These are phyloP conservation scores for Ganaspis sp. DNA, from an alignment of 1,140 invertebrate species.

Conservation along the genomic window DNA sequence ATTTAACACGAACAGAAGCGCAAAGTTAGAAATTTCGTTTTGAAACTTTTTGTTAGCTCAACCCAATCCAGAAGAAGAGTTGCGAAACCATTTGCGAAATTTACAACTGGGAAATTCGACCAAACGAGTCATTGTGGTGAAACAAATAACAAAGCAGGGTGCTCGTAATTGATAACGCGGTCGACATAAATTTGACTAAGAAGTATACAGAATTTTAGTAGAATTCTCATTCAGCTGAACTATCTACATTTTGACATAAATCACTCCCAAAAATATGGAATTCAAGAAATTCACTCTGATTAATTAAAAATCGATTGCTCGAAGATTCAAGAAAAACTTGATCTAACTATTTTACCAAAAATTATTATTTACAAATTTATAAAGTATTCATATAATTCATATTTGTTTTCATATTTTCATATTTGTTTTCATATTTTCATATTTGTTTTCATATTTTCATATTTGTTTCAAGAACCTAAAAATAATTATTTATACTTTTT, in stretches of 20 bases:
- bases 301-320: no score
- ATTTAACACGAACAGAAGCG: conserved; percentile 3
- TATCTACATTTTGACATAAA: neutral
- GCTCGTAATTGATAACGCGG: conserved; percentile 9
- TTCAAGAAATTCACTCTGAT: neutral
- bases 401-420: no score
- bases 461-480: no score
- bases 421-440: no score
- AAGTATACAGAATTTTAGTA: conserved; percentile 10
- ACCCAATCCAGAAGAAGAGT: neutral
- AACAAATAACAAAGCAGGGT: conserved; percentile 18
- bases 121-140: conserved; percentile 12
- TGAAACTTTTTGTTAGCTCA: neutral
- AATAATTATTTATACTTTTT: no score
- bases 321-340: neutral
- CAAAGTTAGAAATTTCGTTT: conserved; percentile 11
- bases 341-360: no score
- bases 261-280: neutral
- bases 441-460: no score
- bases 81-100: conserved; percentile 2
- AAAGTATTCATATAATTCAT: no score
- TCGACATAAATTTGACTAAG: conserved; percentile 16
- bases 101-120: conserved; percentile 2
- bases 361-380: no score
- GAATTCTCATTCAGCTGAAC: neutral